Conservation (phyloP, 2,888 invertebrate species). For the Liopterus haemorrhoidalis region DNA sequence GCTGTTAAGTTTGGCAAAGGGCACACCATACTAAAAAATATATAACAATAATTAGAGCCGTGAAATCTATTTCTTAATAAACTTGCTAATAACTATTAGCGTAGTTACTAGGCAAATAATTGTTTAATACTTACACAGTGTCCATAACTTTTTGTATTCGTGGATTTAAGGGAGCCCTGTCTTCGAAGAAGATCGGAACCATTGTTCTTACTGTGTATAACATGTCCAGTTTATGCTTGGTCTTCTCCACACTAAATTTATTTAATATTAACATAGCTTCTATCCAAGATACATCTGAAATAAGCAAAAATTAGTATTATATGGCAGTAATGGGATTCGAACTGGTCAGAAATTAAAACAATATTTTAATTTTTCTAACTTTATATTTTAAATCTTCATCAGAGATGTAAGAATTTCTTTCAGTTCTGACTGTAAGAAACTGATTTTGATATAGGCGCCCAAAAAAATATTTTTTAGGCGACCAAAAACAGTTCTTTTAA, state of each 20-base stretch:
- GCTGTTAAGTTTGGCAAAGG: slow-evolving; percentile 13
- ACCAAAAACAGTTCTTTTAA: too few relatives aligned
- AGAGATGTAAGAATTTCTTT: too few relatives aligned
- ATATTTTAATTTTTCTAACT: too few relatives aligned
- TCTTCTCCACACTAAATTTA: slow-evolving; percentile 21
- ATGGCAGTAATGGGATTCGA: too few relatives aligned
- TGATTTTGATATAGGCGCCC: too few relatives aligned
- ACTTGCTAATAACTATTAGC: too few relatives aligned
- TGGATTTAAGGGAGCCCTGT: slow-evolving; percentile 15
- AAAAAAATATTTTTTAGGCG: too few relatives aligned
- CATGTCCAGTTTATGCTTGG: slow-evolving; percentile 19
- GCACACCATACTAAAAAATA: slow-evolving; percentile 2
- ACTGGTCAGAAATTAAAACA: too few relatives aligned
- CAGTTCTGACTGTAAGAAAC: too few relatives aligned
- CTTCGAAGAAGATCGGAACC: slow-evolving; percentile 9
- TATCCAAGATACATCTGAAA: slow-evolving; percentile 19
- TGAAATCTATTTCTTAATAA: neutral
- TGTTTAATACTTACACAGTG: slow-evolving; percentile 11
- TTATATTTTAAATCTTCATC: too few relatives aligned
- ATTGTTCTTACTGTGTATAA: slow-evolving; percentile 17
- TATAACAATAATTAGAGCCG: neutral
- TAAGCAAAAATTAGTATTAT: too few relatives aligned
- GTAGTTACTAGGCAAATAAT: neutral
- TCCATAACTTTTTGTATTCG: slow-evolving; percentile 12
- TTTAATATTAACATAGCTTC: slow-evolving; percentile 15